Evolutionary conservation across 2,888 invertebrate genomes (phyloP).

Genomic region (Megastigmus dorsalis): DNA sequence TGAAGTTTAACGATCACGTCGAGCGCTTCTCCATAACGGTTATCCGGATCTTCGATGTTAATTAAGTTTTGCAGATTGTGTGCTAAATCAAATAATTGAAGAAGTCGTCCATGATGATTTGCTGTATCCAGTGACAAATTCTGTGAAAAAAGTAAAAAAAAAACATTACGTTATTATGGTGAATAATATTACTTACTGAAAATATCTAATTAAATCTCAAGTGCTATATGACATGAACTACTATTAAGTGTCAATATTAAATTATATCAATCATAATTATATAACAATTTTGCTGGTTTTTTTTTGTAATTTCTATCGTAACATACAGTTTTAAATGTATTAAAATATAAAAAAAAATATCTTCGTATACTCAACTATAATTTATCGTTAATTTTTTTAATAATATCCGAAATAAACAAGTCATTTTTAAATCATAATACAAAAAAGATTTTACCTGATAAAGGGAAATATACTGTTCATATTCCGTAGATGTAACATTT

Average conservation of each 20-base stretch:
- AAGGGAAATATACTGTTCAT: conserved; percentile 88
- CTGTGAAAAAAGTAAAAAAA: conserved; percentile 69
- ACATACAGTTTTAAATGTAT: no score
- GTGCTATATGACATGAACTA: no score
- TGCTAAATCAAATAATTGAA: conserved; percentile 83
- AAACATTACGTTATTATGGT: not conserved
- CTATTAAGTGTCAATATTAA: no score
- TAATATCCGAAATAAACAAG: not conserved
- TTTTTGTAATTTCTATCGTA: no score
- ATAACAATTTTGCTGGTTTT: no score
- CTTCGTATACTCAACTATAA: no score
- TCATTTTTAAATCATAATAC: not conserved
- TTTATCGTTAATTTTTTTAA: no score
- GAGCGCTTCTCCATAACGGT: conserved; percentile 83
- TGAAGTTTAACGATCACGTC: conserved; percentile 84
- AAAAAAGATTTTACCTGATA: conserved; percentile 81
- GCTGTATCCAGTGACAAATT: conserved; percentile 86
- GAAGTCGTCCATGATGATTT: conserved; percentile 86
- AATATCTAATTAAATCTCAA: no score
- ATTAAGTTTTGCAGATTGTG: conserved; percentile 85
- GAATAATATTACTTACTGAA: no score
- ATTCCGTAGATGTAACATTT: conserved; percentile 88
- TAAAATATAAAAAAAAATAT: not conserved
- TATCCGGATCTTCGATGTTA: conserved; percentile 84
- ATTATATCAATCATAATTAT: no score